Percentiles rank a stretch among this genome's conserved stretches.
Conservation (phyloP, 2,797 vertebrate genomes). For the Lagocephalus sceleratus region DNA sequence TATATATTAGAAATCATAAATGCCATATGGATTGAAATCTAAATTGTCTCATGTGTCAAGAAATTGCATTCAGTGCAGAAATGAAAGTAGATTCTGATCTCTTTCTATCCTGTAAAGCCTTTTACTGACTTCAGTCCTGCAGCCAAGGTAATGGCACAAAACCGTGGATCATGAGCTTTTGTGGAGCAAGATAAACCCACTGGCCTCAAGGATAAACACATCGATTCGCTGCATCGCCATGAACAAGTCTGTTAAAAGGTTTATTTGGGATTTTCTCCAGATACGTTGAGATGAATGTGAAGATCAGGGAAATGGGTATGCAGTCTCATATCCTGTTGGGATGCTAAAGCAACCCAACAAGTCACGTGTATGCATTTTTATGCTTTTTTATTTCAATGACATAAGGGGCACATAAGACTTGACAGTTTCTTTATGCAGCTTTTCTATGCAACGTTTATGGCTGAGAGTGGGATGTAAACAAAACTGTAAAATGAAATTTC, state of each 20-base stretch:
- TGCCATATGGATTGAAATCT: too few species aligned
- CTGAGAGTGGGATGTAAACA: constrained; percentile 26
- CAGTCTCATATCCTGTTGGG: constrained; percentile 40
- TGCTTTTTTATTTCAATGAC: constrained; percentile 35
- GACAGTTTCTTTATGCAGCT: constrained; percentile 5
- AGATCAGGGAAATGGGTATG: constrained; percentile 22
- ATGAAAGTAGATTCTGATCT: neutral
- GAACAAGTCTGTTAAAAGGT: constrained; percentile 54
- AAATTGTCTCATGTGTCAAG: too few species aligned
- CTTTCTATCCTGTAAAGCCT: neutral
- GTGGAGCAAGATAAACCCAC: constrained; percentile 47
- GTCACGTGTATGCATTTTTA: constrained; percentile 31
- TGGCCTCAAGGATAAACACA: constrained; percentile 37
- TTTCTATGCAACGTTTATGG: constrained; percentile 15
- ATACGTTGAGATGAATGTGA: constrained; percentile 51
- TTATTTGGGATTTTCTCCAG: constrained; percentile 57
- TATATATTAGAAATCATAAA: too few species aligned
- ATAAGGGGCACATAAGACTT: constrained; percentile 36
- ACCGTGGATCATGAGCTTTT: constrained; percentile 32
- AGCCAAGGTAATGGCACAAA: constrained; percentile 6
- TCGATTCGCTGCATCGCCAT: neutral
- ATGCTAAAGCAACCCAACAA: constrained; percentile 19
- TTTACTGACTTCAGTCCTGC: constrained; percentile 17
- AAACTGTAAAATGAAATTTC: constrained; percentile 6
- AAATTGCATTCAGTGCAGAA: too few species aligned